Evolutionary conservation across 2,888 invertebrate species (phyloP), one percentile per base, ranked within the genome.

Genomic region (Temnothorax rugatulus): DNA sequence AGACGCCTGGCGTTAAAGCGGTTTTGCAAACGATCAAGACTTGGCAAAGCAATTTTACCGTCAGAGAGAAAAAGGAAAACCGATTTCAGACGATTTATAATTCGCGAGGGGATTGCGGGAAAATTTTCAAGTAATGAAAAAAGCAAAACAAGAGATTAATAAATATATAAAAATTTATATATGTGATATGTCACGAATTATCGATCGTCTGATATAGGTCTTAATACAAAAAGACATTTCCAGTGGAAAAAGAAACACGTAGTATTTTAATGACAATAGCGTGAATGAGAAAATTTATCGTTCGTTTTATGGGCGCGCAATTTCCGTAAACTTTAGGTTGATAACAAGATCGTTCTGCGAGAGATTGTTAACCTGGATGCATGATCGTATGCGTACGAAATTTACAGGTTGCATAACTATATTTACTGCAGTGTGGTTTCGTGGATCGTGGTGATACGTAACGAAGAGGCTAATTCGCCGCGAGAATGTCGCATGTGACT

Each of bases 181-280:
- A 66, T 66, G 50, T 21, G n/a, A 68, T 68, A 52, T 2, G 9
- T 25, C n/a, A 11, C 9, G 29, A 59, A 59, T 79, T 73, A 47
- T 44, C 0, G 25, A 59, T 81, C 11, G 74, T 81, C 74, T 71
- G 25, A 73, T 47, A 47, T 74, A 18, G 34, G 13, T 11, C n/a
- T 29, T n/a, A 29, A 41, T n/a, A 41, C 47, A 68, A 59, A 59
- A 73, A 59, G 18, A 59, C n/a, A 77, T 57, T 50, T n/a, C 9
- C 18, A 41, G 29, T n/a, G 54, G 54, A 13, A 52, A 77, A 15
- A 47, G 59, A 47, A 73, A 81, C 74, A 59, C 38, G 47, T 81
- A 73, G 74, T 81, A 81, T 59, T 81, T 81, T 81, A 74, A 81
- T 74, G 79, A 81, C 74, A 81, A 81, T 81, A 81, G 79, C 18